These are phyloP conservation scores for Gymnothorax reevesii DNA, from an alignment of 2,797 vertebrate genomes.

Conservation along the genomic window DNA sequence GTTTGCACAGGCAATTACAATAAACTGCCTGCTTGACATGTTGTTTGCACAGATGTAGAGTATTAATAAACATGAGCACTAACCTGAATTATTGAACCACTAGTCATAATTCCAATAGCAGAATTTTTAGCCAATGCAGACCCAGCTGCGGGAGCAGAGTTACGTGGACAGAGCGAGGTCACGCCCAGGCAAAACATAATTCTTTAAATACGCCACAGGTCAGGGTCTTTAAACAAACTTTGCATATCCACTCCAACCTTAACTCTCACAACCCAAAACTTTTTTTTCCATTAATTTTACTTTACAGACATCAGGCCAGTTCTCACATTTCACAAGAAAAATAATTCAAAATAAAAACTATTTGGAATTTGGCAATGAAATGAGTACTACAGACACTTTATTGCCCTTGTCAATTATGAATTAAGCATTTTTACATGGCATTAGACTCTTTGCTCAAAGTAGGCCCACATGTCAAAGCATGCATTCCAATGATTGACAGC, in stretches of 20 bases:
- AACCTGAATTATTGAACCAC: conserved; percentile 99
- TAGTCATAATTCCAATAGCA: conserved; percentile 93
- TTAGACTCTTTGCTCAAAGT: not conserved
- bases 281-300: not conserved
- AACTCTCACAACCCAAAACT: not conserved
- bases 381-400: not conserved
- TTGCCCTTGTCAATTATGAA: not conserved
- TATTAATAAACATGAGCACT: conserved; percentile 99
- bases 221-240: conserved; percentile 75
- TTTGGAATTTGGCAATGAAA: not conserved
- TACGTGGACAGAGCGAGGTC: conserved; percentile 73
- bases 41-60: conserved; percentile 99
- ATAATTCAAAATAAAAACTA: not conserved
- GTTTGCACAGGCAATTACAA: conserved; percentile 99
- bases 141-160: conserved; percentile 70
- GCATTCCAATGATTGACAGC: not conserved
- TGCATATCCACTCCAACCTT: conserved; percentile 56
- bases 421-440: not conserved
- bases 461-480: not conserved
- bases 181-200: conserved; percentile 82
- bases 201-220: conserved; percentile 81
- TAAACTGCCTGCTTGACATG: conserved; percentile 99
- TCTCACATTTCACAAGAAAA: not conserved
- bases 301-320: not conserved
- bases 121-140: conserved; percentile 84